Base-by-base conservation (phyloP, 1,140 invertebrate genomes). In the Rhyzopertha dominica region DNA sequence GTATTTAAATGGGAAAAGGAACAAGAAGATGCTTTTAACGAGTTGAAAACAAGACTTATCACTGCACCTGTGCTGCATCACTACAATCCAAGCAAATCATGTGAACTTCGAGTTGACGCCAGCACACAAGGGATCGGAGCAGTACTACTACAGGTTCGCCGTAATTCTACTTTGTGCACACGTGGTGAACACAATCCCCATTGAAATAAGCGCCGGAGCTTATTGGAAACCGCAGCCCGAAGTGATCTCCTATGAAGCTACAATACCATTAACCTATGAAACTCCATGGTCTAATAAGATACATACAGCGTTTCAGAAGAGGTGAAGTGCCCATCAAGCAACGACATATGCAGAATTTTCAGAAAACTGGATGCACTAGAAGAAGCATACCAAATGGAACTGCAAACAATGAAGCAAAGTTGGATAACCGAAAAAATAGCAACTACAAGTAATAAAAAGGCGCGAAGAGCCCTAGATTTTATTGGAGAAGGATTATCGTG, bases 31-130 rank as follows among this genome's bases (percentile, higher is more conserved):
- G 32, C 45, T 5, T 52, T 52, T 36, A 14, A 52, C 7, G 37
- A 12, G 1, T 39, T 54, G 1, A 49, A 51, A 49, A 28, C 22
- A 29, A 42, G 40, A 24, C 24, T 53, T 1, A 35, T 30, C 8
- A 37, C 29, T 4, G 26, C 53, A 10, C 53, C 50, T 5, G 36
- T 53, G 23, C 29, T 57, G 14, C 51, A 7, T 48, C 56, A 50
- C 14, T 51, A 40, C 8, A 34, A 58, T 24, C 48, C 48, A 5
- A 16, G 45, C 4, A 20, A 25, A 4, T 32, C 34, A n/a, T 47
- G 37, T 26, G 37, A 44, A 35, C 24, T 58, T 3, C 35, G 43
- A 12, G 50, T 53, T n/a, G 55, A 60, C 30, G 58, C 44, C 5
- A 28, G 23, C 24, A 13, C 12, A 22, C 16, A 31, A 13, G 49